Evolutionary conservation across 2,113 vertebrate species (phyloP).

Genomic region (Menura novaehollandiae): DNA sequence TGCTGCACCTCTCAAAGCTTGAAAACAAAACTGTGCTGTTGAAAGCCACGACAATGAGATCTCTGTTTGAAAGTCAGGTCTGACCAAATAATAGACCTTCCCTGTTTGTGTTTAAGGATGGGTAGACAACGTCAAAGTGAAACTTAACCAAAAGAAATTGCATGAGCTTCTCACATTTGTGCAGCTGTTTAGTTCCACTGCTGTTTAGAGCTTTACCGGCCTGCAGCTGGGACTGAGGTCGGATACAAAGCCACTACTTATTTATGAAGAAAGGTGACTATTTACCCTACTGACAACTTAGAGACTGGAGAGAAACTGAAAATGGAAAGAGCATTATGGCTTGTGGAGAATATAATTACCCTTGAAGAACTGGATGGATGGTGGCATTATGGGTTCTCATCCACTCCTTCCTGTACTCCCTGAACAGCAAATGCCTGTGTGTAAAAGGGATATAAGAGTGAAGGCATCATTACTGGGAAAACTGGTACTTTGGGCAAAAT

Average conservation of each 20-base stretch:
- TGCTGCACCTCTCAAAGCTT: neutral
- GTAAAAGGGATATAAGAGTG: neutral
- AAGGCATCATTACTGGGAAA: neutral
- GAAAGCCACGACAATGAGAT: constrained; percentile 23
- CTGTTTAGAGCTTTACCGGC: neutral
- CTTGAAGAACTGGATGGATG: neutral
- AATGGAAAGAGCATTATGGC: neutral
- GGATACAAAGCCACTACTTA: neutral
- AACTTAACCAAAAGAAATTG: constrained; percentile 27
- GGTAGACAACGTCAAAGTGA: constrained; percentile 46
- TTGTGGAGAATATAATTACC: neutral
- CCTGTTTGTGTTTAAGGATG: constrained; percentile 20
- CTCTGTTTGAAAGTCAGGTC: constrained; percentile 19
- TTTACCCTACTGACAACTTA: neutral
- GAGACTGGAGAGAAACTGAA: neutral
- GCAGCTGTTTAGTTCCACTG: neutral
- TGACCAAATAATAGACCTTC: constrained; percentile 52
- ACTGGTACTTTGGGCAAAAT: neutral
- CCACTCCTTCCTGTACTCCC: neutral
- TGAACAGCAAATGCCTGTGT: neutral
- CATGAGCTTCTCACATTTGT: neutral
- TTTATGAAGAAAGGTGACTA: constrained; percentile 5
- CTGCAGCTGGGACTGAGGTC: neutral
- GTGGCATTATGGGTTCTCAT: neutral
- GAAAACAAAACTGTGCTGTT: neutral